phyloP scores from a whole-genome alignment of 2,888 invertebrate species.

The Rugalucina vietnamica region DNA sequence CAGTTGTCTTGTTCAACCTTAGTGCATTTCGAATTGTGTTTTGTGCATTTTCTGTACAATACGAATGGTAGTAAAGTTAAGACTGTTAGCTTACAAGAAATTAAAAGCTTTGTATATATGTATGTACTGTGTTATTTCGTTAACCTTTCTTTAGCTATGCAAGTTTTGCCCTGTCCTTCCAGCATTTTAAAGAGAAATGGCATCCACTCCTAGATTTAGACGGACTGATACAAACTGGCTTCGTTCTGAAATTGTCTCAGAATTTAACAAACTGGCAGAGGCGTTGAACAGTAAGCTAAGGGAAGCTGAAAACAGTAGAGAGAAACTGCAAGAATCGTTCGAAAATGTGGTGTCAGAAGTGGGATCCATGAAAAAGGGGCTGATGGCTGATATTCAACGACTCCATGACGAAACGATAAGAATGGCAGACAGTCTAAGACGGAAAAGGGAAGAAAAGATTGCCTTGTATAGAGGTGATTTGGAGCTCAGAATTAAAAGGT shows the following conservation, averaged over 20 bases:
- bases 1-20: no score
- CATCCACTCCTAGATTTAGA: background rate
- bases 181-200: no score
- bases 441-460: background rate
- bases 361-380: background rate
- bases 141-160: no score
- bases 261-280: background rate
- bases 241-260: background rate
- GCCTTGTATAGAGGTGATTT: background rate
- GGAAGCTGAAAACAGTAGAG: background rate
- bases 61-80: no score
- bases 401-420: background rate
- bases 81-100: no score
- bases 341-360: background rate
- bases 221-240: background rate
- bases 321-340: background rate
- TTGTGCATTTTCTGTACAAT: no score
- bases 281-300: background rate
- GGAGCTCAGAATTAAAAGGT: background rate
- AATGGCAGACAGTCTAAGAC: background rate
- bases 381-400: background rate
- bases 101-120: no score
- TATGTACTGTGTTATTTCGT: no score
- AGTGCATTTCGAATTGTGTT: no score
- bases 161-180: no score